These are phyloP conservation scores for Pristionchus entomophagus DNA, from an alignment of 2,888 invertebrate genomes.

Conservation along the genomic window DNA sequence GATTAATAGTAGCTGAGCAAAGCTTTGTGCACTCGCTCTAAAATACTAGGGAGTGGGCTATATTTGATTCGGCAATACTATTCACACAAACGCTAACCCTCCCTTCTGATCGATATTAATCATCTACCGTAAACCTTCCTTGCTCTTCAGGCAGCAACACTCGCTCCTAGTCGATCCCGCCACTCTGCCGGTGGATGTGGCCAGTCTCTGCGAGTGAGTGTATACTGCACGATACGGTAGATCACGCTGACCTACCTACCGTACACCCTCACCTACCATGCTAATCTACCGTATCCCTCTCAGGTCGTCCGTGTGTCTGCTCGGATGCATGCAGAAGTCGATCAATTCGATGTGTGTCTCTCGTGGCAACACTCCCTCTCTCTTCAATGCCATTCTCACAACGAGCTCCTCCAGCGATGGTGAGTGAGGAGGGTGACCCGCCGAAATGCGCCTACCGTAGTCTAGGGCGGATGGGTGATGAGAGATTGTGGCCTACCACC, in stretches of 20 bases:
- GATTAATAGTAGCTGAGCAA: too few relatives aligned
- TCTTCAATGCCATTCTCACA: constrained; percentile 35
- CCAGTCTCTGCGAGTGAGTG: constrained; percentile 36
- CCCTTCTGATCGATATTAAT: too few relatives aligned
- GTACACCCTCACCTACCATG: neutral
- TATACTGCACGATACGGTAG: neutral
- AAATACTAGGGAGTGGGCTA: too few relatives aligned
- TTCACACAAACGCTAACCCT: too few relatives aligned
- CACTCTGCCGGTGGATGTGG: constrained; percentile 37
- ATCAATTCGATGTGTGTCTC: constrained; percentile 34
- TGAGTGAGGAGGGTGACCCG: neutral
- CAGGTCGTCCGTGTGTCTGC: constrained; percentile 37
- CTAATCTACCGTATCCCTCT: too few relatives aligned
- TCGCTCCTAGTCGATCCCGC: neutral
- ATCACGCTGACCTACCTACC: too few relatives aligned
- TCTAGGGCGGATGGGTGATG: neutral
- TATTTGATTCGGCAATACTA: too few relatives aligned
- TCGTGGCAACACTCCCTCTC: neutral
- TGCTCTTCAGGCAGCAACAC: too few relatives aligned
- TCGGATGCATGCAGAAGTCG: constrained; percentile 41
- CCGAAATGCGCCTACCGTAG: neutral
- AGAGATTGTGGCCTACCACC: neutral
- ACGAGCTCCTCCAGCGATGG: neutral
- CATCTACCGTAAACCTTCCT: too few relatives aligned
- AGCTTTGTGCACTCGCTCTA: too few relatives aligned